Conservation (phyloP, 2,888 invertebrate genomes). For the Aradus depressus region DNA sequence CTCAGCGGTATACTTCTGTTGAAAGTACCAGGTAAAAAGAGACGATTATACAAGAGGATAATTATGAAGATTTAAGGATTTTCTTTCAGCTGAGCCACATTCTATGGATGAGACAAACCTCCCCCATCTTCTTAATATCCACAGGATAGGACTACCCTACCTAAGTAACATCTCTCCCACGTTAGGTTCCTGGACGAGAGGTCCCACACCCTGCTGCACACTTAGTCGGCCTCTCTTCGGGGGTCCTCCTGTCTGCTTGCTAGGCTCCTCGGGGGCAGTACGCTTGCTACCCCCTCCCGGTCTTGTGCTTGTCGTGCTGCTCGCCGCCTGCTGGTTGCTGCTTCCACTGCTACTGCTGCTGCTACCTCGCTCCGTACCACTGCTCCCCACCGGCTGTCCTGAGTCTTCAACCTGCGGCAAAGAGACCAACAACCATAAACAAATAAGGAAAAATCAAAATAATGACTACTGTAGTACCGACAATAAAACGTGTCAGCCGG, state of each 20-base stretch:
- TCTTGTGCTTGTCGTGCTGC: conserved; percentile 54
- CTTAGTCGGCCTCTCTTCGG: conserved; percentile 35
- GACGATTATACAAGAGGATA: too few species aligned
- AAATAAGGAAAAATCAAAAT: background rate
- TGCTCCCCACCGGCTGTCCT: conserved; percentile 20
- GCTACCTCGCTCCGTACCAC: conserved; percentile 36
- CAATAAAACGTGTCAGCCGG: background rate
- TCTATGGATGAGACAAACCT: too few species aligned
- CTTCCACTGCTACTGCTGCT: conserved; percentile 30
- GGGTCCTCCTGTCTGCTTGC: conserved; percentile 30
- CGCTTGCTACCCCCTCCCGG: conserved; percentile 49
- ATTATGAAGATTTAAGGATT: too few species aligned
- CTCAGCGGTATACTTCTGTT: too few species aligned
- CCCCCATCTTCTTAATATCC: too few species aligned
- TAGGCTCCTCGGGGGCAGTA: conserved; percentile 34
- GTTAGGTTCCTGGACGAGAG: too few species aligned
- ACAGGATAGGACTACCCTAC: too few species aligned
- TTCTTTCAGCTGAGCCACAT: too few species aligned
- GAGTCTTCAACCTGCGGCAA: conserved; percentile 19
- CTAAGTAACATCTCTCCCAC: conserved; percentile 27
- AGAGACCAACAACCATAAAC: background rate
- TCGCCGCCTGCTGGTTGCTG: conserved; percentile 40
- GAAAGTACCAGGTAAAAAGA: too few species aligned
- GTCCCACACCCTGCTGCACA: too few species aligned
- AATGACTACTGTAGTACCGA: background rate